These are phyloP conservation scores for Triplophysa dalaica DNA, from an alignment of 2,113 vertebrate species.

Conservation along the genomic window DNA sequence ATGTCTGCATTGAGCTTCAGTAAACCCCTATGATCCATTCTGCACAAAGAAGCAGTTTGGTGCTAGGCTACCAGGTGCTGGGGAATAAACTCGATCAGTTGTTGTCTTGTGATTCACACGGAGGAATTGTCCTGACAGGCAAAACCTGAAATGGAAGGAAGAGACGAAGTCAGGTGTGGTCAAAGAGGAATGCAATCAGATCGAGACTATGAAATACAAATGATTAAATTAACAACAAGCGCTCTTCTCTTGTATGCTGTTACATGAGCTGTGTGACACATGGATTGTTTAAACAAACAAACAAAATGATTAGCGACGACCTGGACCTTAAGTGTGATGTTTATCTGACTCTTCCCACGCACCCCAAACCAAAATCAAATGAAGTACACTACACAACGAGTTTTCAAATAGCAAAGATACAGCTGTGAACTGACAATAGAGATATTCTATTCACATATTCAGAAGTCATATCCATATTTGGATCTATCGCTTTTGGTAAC, in stretches of 20 bases:
- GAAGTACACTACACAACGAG: too few relatives aligned
- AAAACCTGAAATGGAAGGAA: slow-evolving; percentile 54
- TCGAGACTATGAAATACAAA: slow-evolving; percentile 15
- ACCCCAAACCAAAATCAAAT: too few relatives aligned
- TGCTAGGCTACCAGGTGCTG: slow-evolving; percentile 31
- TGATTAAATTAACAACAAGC: neutral
- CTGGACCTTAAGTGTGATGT: neutral
- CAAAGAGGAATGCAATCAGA: slow-evolving; percentile 32
- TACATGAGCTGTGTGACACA: neutral
- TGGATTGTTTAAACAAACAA: neutral
- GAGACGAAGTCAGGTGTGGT: slow-evolving; percentile 47
- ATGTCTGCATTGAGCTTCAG: neutral
- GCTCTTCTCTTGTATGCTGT: neutral
- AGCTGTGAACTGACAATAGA: too few relatives aligned
- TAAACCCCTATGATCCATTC: slow-evolving; percentile 30
- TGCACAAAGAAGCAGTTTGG: slow-evolving; percentile 19
- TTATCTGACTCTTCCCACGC: neutral
- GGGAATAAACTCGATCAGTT: slow-evolving; percentile 40
- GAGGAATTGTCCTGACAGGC: slow-evolving; percentile 54
- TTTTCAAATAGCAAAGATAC: too few relatives aligned
- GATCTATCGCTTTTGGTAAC: too few relatives aligned
- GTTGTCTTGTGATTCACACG: slow-evolving; percentile 48
- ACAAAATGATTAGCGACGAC: neutral
- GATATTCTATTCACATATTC: too few relatives aligned
- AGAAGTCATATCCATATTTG: too few relatives aligned